Evolutionary conservation across 2,888 invertebrate species (phyloP).

Genomic region (Sphaerolaimus hirsutus): DNA sequence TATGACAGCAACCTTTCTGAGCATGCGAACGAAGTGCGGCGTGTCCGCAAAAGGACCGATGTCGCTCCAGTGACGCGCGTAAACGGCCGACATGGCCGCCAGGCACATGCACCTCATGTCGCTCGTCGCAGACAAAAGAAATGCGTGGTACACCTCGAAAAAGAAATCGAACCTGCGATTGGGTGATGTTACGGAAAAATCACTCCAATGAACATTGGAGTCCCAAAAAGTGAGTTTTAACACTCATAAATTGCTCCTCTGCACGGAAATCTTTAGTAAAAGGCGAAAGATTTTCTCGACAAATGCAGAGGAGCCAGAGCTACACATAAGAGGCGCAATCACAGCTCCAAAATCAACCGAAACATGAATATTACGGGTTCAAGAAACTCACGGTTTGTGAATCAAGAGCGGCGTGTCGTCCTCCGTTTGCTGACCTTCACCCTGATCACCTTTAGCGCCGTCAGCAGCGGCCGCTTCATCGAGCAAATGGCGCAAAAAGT

Average conservation of each 20-base stretch:
- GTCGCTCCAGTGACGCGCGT: constrained; percentile 77
- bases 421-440: too few species aligned
- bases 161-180: constrained; percentile 67
- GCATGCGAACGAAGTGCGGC: constrained; percentile 75
- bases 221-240: too few species aligned
- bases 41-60: constrained; percentile 92
- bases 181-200: too few species aligned
- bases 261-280: constrained; percentile 14
- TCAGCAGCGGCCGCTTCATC: constrained; percentile 50
- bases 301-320: too few species aligned
- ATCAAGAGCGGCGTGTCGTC: constrained; percentile 30
- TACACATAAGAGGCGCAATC: too few species aligned
- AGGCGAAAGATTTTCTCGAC: constrained; percentile 12
- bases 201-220: too few species aligned
- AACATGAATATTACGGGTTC: not conserved
- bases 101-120: constrained; percentile 93
- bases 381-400: constrained; percentile 26
- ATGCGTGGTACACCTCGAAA: constrained; percentile 90
- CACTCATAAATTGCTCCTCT: constrained; percentile 7
- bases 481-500: constrained; percentile 71
- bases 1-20: constrained; percentile 48
- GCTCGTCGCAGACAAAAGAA: constrained; percentile 60
- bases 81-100: constrained; percentile 90
- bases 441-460: too few species aligned
- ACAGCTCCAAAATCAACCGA: too few species aligned